These are phyloP conservation scores for Lithophane semibrunnea DNA, from an alignment of 2,888 invertebrate species.

Conservation along the genomic window DNA sequence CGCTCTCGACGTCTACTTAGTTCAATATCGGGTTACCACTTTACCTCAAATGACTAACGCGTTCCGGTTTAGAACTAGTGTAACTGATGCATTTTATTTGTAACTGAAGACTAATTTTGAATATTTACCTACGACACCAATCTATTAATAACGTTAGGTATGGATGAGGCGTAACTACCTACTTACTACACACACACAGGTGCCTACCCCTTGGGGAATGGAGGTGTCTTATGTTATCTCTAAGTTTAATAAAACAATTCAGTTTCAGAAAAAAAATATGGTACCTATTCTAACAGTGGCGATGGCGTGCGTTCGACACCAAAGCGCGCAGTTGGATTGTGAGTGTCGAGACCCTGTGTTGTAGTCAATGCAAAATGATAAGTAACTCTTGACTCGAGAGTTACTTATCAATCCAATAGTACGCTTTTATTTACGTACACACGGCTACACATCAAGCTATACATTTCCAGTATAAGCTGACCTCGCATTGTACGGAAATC, in stretches of 20 bases:
- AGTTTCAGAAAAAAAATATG: neutral
- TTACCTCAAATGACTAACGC: constrained; percentile 64
- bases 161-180: neutral
- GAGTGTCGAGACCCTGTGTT: no score
- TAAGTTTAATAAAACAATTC: neutral
- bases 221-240: neutral
- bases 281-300: no score
- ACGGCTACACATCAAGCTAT: no score
- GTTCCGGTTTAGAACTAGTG: constrained; percentile 61
- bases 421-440: no score
- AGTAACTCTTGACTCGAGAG: no score
- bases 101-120: constrained; percentile 17
- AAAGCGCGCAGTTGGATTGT: no score
- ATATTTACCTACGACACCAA: neutral
- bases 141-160: neutral
- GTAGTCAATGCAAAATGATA: no score
- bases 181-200: neutral
- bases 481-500: no score
- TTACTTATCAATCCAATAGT: no score
- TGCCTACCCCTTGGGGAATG: neutral
- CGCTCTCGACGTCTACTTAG: constrained; percentile 80
- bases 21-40: constrained; percentile 85
- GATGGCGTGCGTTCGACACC: no score
- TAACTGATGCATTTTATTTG: constrained; percentile 51
- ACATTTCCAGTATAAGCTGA: no score